Percentiles rank a stretch among this genome's conserved stretches.
phyloP scores from a whole-genome alignment of 2,113 vertebrate species.

The Micronycteris hirsuta region DNA sequence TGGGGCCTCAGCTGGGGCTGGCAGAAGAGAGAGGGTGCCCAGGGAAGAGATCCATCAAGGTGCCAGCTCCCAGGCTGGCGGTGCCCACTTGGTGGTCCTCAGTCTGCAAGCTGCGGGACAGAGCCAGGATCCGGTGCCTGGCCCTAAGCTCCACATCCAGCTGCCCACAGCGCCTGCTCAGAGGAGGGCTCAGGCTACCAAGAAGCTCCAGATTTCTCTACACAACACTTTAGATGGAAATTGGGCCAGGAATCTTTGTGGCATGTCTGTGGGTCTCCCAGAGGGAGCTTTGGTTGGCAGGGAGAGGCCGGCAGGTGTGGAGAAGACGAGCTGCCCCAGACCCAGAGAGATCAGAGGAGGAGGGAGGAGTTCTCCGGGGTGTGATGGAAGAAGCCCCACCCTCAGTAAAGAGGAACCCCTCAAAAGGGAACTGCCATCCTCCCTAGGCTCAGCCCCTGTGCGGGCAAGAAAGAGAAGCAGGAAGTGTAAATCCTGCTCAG shows the following conservation, averaged over 20 bases:
- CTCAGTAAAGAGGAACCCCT: background rate
- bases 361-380: background rate
- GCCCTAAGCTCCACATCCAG: background rate
- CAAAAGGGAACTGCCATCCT: background rate
- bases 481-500: background rate
- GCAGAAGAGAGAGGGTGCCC: background rate
- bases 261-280: background rate
- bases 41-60: background rate
- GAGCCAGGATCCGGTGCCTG: background rate
- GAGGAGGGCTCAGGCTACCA: background rate
- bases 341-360: background rate
- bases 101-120: background rate
- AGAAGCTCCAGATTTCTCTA: constrained; percentile 6
- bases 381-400: background rate
- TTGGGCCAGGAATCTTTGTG: background rate
- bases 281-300: background rate
- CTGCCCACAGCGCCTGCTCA: background rate
- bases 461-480: background rate
- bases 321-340: background rate
- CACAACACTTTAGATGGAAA: background rate
- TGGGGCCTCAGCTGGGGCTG: background rate
- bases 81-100: background rate
- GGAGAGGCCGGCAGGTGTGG: background rate
- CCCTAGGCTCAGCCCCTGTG: background rate
- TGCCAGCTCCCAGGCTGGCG: background rate